phyloP scores from a whole-genome alignment of 2,113 vertebrate species.

The Corapipo altera region DNA sequence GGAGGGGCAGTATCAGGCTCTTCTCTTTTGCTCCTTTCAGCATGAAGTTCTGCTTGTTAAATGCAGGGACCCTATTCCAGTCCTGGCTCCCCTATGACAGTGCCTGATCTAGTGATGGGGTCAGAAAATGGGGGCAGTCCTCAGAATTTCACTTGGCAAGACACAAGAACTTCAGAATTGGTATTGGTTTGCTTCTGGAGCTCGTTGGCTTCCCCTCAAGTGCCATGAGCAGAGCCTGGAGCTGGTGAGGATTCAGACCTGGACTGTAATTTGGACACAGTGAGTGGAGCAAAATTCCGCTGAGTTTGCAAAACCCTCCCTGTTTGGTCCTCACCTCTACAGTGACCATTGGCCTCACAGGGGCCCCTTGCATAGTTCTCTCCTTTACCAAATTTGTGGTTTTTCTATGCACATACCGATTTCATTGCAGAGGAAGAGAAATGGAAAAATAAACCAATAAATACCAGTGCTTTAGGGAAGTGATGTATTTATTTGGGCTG shows the following conservation, averaged over 20 bases:
- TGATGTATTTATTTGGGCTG: background rate
- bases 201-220: background rate
- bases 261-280: background rate
- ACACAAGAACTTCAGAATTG: background rate
- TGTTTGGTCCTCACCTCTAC: background rate
- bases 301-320: background rate
- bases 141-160: background rate
- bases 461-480: background rate
- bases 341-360: background rate
- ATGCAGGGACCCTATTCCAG: background rate
- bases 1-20: background rate
- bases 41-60: background rate
- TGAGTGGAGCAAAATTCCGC: background rate
- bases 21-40: background rate
- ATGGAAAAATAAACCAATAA: conserved; percentile 15
- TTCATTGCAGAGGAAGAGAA: background rate
- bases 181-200: background rate
- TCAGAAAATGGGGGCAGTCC: background rate
- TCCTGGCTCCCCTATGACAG: background rate
- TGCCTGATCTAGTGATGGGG: background rate
- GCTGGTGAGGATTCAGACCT: background rate
- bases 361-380: background rate
- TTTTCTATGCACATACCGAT: conserved; percentile 13
- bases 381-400: background rate
- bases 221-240: background rate